A percentile compares a stretch with the other conserved stretches of the same genome.
Evolutionary conservation across 2,113 vertebrate genomes (phyloP).

Genomic region (Stercorarius parasiticus): DNA sequence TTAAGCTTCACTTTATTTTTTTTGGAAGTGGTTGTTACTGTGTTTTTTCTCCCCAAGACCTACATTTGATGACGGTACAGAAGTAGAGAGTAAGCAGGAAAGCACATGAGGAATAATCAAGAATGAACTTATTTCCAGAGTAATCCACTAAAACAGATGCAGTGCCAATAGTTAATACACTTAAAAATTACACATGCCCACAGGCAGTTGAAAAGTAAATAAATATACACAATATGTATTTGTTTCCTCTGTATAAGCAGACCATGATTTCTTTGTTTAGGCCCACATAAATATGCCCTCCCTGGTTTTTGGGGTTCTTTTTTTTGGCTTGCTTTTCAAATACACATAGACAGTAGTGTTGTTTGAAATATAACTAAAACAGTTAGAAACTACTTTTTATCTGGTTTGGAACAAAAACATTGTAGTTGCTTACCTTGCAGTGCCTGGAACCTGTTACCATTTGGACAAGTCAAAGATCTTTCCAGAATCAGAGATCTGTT

Average conservation of each 20-base stretch:
- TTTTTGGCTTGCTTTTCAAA: neutral
- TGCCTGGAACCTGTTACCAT: constrained; percentile 77
- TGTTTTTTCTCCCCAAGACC: neutral
- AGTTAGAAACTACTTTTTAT: neutral
- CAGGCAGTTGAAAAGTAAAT: neutral
- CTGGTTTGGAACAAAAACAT: neutral
- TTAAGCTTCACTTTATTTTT: neutral
- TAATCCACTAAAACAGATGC: neutral
- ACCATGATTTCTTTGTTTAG: neutral
- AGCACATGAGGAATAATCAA: neutral
- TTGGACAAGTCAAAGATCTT: constrained; percentile 74
- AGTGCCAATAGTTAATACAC: neutral
- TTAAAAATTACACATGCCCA: neutral
- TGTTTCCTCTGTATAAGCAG: neutral
- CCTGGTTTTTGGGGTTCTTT: neutral
- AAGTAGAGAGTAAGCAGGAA: neutral
- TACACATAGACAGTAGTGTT: neutral
- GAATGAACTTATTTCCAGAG: neutral
- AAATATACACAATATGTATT: neutral
- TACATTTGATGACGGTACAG: neutral
- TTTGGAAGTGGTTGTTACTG: neutral
- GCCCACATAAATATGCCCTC: neutral
- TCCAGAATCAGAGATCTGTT: constrained; percentile 85
- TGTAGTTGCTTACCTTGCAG: constrained; percentile 80
- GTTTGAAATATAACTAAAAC: neutral